phyloP scores from a whole-genome alignment of 1,140 invertebrate genomes.

The Octopus sinensis region DNA sequence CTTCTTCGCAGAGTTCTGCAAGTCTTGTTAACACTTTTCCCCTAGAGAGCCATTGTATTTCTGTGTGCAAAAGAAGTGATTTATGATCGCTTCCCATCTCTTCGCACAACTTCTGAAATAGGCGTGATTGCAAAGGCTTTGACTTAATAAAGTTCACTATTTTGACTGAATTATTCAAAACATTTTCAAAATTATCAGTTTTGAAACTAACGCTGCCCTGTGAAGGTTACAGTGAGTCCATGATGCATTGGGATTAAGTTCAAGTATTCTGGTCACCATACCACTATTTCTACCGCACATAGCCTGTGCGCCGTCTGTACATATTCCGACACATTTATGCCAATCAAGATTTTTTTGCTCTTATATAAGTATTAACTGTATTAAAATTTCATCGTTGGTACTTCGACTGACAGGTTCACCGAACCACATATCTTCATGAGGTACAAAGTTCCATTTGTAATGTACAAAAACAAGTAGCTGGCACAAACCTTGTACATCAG shows the following conservation, averaged over 20 bases:
- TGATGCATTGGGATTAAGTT: neutral
- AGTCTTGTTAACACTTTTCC: neutral
- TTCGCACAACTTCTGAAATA: neutral
- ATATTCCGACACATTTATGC: neutral
- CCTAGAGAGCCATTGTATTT: neutral
- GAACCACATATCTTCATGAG: neutral
- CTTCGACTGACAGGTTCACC: neutral
- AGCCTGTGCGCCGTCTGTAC: neutral
- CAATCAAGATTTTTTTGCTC: neutral
- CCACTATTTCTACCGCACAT: neutral
- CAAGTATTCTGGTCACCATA: neutral
- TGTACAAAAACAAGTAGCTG: slow-evolving; percentile 4
- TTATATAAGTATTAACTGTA: neutral
- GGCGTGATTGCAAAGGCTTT: neutral
- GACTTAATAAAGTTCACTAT: slow-evolving; percentile 2
- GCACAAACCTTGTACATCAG: neutral
- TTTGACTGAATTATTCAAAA: neutral
- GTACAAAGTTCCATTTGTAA: neutral
- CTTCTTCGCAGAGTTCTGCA: neutral
- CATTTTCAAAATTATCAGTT: neutral
- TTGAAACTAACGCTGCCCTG: neutral
- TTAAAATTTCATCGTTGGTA: neutral
- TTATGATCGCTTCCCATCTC: neutral
- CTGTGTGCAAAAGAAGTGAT: neutral
- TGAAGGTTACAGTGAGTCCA: slow-evolving; percentile 7